Conservation (phyloP, 2,888 invertebrate genomes). For the Willowsia nigromaculata region DNA sequence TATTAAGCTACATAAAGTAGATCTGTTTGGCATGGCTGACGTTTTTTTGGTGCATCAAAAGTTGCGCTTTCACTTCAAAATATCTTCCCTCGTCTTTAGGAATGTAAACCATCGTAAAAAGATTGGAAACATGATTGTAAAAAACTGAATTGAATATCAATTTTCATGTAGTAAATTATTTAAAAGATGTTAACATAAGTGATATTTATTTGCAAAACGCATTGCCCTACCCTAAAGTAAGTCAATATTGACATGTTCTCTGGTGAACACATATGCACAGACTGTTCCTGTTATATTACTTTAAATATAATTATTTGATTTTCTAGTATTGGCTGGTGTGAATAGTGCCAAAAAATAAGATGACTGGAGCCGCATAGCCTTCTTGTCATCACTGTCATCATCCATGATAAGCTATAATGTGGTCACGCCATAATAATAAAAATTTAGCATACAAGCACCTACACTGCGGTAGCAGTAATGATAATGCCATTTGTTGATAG, state of each 20-base stretch:
- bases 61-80: background rate
- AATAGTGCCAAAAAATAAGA: conserved; percentile 4
- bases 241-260: too few relatives aligned
- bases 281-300: too few relatives aligned
- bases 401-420: conserved; percentile 64
- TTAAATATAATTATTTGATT: too few relatives aligned
- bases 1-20: background rate
- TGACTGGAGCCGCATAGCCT: background rate
- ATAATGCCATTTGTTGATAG: conserved; percentile 26
- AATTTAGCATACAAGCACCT: background rate
- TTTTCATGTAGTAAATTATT: too few relatives aligned
- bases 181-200: too few relatives aligned
- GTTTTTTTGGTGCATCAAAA: background rate
- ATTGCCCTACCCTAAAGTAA: too few relatives aligned
- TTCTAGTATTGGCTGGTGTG: background rate
- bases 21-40: background rate
- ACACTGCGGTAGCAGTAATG: background rate
- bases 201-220: too few relatives aligned
- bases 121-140: too few relatives aligned
- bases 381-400: conserved; percentile 37
- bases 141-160: too few relatives aligned
- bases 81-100: background rate
- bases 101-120: too few relatives aligned
- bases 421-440: conserved; percentile 57
- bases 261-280: too few relatives aligned